Evolutionary conservation across 2,113 vertebrate species (phyloP).

Genomic region (Cebidichthys violaceus): DNA sequence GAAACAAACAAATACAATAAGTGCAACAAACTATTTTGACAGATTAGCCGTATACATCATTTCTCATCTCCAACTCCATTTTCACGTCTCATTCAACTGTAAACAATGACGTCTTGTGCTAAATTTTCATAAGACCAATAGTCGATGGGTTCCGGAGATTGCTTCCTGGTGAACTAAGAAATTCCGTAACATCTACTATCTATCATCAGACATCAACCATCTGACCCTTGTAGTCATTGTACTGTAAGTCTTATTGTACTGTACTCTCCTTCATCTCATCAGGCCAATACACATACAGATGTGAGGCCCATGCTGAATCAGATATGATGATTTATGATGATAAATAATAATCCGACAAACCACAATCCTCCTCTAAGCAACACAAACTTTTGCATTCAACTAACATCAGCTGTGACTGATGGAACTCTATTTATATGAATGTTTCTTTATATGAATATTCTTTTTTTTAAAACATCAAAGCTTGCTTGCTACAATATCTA

Average conservation of each 20-base stretch:
- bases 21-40: no score
- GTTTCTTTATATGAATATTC: background rate
- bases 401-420: slow-evolving; percentile 1
- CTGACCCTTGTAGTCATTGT: background rate
- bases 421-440: background rate
- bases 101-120: background rate
- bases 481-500: background rate
- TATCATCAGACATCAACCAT: background rate
- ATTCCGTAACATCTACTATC: background rate
- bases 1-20: no score
- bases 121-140: background rate
- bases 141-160: background rate
- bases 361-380: background rate
- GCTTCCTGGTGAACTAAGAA: background rate
- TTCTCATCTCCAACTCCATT: background rate
- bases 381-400: slow-evolving; percentile 1
- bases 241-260: background rate
- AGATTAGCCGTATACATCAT: background rate
- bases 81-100: no score
- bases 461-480: background rate
- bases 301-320: background rate
- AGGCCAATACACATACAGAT: background rate
- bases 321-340: background rate
- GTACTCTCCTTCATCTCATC: background rate
- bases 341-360: background rate